A percentile compares a stretch with the other conserved stretches of the same genome.
These are phyloP conservation scores for Chaunax sp. DNA, from an alignment of 2,797 vertebrate species.

Conservation along the genomic window DNA sequence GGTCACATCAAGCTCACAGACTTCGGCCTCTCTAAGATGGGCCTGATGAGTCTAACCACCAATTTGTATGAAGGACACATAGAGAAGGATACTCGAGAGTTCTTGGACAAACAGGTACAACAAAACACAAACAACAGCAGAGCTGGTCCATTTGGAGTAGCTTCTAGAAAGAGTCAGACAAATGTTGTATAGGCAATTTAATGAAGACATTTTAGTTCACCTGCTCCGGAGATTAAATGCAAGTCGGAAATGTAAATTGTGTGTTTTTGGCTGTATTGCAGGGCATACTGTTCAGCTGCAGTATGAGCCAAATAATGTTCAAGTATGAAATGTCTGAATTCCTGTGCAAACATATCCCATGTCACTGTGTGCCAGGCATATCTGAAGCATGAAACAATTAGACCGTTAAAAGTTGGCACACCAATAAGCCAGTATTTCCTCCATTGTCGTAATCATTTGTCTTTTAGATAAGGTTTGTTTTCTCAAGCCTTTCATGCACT, in stretches of 20 bases:
- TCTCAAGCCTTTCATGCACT: slow-evolving; percentile 31
- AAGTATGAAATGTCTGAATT: slow-evolving; percentile 36
- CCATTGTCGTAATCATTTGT: slow-evolving; percentile 41
- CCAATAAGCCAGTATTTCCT: slow-evolving; percentile 44
- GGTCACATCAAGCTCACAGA: slow-evolving; percentile 94
- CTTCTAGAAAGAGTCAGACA: too few species aligned
- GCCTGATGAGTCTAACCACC: slow-evolving; percentile 94
- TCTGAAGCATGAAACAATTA: slow-evolving; percentile 32
- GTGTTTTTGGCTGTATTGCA: not conserved
- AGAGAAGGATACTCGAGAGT: slow-evolving; percentile 92
- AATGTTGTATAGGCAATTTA: too few species aligned
- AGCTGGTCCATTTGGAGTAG: too few species aligned
- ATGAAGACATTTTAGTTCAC: not conserved
- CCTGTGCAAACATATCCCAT: slow-evolving; percentile 49
- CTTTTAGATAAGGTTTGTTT: slow-evolving; percentile 34
- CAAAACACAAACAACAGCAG: not conserved
- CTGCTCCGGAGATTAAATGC: not conserved
- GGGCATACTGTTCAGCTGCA: not conserved
- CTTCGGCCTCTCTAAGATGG: slow-evolving; percentile 93
- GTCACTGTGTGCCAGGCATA: slow-evolving; percentile 34
- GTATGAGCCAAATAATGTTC: slow-evolving; percentile 17
- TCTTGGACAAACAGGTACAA: slow-evolving; percentile 92
- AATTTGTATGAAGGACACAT: slow-evolving; percentile 94
- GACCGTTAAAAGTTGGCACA: slow-evolving; percentile 40
- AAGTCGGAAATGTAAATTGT: too few species aligned